These are phyloP conservation scores for Fragum sueziense DNA, from an alignment of 2,888 invertebrate genomes.

Conservation along the genomic window DNA sequence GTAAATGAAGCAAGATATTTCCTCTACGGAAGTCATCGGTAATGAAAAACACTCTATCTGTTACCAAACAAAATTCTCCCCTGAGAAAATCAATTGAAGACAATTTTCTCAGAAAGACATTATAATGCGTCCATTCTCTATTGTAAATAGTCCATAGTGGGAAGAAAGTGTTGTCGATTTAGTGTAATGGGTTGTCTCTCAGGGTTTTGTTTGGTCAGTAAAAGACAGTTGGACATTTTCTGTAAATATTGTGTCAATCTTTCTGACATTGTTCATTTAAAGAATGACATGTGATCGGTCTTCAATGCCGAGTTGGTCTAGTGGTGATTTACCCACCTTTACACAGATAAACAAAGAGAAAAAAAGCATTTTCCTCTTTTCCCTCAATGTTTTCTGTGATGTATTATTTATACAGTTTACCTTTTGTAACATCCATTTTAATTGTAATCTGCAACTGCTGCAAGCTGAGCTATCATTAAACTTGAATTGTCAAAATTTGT, in stretches of 20 bases:
- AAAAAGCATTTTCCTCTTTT: too few species aligned
- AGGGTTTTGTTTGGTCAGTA: background rate
- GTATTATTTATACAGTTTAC: too few species aligned
- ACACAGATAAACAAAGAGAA: too few species aligned
- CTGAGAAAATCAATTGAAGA: slow-evolving; percentile 18
- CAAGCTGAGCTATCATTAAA: too few species aligned
- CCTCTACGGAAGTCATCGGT: slow-evolving; percentile 16
- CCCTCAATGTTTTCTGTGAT: too few species aligned
- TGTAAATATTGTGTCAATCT: slow-evolving; percentile 9
- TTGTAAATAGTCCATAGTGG: slow-evolving; percentile 15
- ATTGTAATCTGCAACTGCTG: too few species aligned
- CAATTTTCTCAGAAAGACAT: slow-evolving; percentile 6
- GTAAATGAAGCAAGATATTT: slow-evolving; percentile 24
- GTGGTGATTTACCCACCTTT: too few species aligned
- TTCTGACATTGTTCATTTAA: background rate
- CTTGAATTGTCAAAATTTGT: too few species aligned
- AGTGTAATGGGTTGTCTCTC: slow-evolving; percentile 4
- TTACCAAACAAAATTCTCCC: slow-evolving; percentile 11
- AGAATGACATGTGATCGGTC: background rate
- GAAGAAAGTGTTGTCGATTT: slow-evolving; percentile 3
- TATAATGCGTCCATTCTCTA: slow-evolving; percentile 12
- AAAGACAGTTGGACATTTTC: background rate
- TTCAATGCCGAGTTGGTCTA: too few species aligned
- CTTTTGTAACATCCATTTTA: too few species aligned
- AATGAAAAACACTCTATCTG: slow-evolving; percentile 20